Evolutionary conservation across 2,113 vertebrate species (phyloP).

Genomic region (Merops nubicus): DNA sequence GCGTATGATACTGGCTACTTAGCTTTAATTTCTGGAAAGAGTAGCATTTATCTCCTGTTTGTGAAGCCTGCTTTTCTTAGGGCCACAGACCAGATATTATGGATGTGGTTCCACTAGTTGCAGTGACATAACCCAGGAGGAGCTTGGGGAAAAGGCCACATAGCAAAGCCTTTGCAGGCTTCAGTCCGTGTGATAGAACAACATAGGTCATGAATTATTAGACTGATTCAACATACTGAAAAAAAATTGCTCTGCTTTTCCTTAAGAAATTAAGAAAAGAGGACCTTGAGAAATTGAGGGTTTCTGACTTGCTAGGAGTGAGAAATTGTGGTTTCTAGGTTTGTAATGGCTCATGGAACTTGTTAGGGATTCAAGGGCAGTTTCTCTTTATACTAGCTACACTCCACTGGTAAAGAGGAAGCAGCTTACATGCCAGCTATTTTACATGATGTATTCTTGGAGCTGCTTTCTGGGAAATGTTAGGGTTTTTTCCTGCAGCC

Average conservation of each 20-base stretch:
- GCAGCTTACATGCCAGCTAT: neutral
- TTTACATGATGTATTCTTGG: neutral
- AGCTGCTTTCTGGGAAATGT: neutral
- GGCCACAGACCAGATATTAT: fast-evolving
- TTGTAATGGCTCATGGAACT: fast-evolving
- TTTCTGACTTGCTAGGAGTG: neutral
- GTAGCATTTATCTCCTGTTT: neutral
- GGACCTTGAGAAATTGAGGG: neutral
- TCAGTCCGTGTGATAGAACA: neutral
- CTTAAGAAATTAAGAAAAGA: neutral
- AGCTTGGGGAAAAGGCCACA: neutral
- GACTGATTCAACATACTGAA: neutral
- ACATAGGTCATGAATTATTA: neutral
- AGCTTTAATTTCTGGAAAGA: neutral
- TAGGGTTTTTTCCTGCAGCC: neutral
- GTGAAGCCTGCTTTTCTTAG: neutral
- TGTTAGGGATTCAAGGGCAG: neutral
- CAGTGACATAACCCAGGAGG: neutral
- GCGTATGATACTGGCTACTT: neutral
- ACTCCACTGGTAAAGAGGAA: neutral
- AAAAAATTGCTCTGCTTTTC: neutral
- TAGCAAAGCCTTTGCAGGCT: neutral
- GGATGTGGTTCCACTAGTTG: neutral
- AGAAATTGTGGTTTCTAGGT: neutral
- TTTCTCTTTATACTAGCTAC: neutral